Conservation (phyloP, 2,797 vertebrate species). For the Arctocebus calabarensis region DNA sequence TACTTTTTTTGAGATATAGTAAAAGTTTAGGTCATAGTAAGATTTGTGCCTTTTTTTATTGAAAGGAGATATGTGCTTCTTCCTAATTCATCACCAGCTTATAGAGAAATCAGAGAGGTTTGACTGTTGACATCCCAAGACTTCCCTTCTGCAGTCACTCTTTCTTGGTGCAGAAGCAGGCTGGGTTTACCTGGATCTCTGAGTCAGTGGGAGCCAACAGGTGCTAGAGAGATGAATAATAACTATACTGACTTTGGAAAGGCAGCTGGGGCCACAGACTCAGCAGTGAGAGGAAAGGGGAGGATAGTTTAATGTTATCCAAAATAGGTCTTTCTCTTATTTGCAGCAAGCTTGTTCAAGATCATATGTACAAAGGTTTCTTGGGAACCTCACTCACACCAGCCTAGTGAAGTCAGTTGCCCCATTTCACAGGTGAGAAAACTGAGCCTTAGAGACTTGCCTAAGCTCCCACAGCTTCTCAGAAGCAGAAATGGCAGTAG, state of each 20-base stretch:
- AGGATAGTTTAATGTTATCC: not conserved
- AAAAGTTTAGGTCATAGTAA: not conserved
- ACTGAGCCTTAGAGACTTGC: not conserved
- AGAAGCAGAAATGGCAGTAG: not conserved
- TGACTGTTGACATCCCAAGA: not conserved
- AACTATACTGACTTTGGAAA: not conserved
- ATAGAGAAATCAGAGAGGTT: not conserved
- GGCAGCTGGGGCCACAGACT: not conserved
- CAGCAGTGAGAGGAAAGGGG: not conserved
- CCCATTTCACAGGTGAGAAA: not conserved
- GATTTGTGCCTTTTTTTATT: slow-evolving; percentile 41
- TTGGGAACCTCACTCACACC: not conserved
- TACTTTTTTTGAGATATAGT: not conserved
- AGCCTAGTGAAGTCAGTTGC: not conserved
- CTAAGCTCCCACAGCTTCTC: not conserved
- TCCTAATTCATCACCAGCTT: not conserved
- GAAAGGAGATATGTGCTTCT: not conserved
- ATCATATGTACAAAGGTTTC: not conserved
- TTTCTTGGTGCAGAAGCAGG: not conserved
- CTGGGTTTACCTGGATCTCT: not conserved
- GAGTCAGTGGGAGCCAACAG: not conserved
- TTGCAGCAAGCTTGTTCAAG: not conserved
- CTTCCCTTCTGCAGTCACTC: not conserved
- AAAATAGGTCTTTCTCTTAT: not conserved
- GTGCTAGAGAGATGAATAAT: not conserved